These are phyloP conservation scores for Pentamera pediparva DNA, from an alignment of 53 echinoderm and acorn worm genomes.

Conservation along the genomic window DNA sequence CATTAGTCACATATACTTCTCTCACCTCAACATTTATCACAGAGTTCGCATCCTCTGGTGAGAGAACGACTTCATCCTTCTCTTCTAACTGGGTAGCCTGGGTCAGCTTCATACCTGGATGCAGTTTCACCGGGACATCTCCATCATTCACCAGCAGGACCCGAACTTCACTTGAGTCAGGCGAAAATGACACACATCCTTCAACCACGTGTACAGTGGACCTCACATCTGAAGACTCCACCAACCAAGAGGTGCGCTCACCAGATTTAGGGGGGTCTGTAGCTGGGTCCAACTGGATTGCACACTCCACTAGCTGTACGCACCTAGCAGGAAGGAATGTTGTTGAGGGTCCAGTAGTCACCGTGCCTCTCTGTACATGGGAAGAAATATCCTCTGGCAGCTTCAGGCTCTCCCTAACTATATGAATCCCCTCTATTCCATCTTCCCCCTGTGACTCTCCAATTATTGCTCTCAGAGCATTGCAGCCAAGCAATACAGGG, in stretches of 20 bases:
- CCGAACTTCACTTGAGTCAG: background rate
- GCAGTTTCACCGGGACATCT: background rate
- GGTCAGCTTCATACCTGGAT: background rate
- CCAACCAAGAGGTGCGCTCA: background rate
- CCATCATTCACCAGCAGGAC: background rate
- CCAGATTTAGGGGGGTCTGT: background rate
- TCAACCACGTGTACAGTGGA: background rate
- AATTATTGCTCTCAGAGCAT: background rate
- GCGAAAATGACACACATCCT: background rate
- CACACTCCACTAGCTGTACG: background rate
- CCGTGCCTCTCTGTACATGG: background rate
- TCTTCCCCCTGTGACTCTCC: background rate
- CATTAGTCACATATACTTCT: background rate
- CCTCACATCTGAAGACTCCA: background rate
- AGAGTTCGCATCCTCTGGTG: background rate
- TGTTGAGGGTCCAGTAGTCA: background rate
- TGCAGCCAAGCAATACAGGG: slow-evolving; percentile 22
- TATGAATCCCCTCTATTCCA: background rate
- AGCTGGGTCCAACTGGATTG: background rate
- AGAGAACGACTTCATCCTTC: background rate
- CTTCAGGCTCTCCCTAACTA: background rate
- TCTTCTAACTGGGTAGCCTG: background rate
- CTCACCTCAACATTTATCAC: background rate
- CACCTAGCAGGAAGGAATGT: background rate
- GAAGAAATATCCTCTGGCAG: background rate